Percentiles rank a stretch among this genome's conserved stretches.
Evolutionary conservation across 2,888 invertebrate genomes (phyloP).

Genomic region (Laothoe populi): DNA sequence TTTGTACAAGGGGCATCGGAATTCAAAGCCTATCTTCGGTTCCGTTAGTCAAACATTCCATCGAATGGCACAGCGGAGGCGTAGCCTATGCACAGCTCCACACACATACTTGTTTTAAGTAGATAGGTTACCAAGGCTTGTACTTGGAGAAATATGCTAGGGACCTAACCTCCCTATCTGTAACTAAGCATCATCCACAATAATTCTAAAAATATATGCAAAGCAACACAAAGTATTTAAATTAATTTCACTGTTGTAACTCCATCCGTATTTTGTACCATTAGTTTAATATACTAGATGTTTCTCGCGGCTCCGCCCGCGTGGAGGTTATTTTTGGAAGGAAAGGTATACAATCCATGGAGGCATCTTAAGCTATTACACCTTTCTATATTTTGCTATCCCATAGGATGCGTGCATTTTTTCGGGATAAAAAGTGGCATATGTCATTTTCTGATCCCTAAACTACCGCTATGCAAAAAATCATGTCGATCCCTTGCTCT

Average conservation of each 20-base stretch:
- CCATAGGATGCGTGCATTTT: too few relatives aligned
- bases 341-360: too few relatives aligned
- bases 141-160: neutral
- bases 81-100: constrained; percentile 50
- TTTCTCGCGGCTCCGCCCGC: too few relatives aligned
- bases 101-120: constrained; percentile 44
- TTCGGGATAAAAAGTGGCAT: too few relatives aligned
- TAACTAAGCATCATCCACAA: neutral
- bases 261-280: neutral
- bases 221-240: neutral
- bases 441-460: too few relatives aligned
- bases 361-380: too few relatives aligned
- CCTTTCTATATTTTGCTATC: too few relatives aligned
- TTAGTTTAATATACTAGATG: too few relatives aligned
- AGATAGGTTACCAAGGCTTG: constrained; percentile 4
- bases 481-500: too few relatives aligned
- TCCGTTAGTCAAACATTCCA: constrained; percentile 46
- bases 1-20: constrained; percentile 23
- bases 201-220: too few relatives aligned
- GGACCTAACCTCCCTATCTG: neutral
- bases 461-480: too few relatives aligned
- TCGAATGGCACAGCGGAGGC: constrained; percentile 37
- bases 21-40: constrained; percentile 31
- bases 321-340: too few relatives aligned
- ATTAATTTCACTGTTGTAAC: neutral